A percentile compares a stretch with the other conserved stretches of the same genome.
Evolutionary conservation across 2,113 vertebrate species (phyloP).

Genomic region (Antechinus flavipes): DNA sequence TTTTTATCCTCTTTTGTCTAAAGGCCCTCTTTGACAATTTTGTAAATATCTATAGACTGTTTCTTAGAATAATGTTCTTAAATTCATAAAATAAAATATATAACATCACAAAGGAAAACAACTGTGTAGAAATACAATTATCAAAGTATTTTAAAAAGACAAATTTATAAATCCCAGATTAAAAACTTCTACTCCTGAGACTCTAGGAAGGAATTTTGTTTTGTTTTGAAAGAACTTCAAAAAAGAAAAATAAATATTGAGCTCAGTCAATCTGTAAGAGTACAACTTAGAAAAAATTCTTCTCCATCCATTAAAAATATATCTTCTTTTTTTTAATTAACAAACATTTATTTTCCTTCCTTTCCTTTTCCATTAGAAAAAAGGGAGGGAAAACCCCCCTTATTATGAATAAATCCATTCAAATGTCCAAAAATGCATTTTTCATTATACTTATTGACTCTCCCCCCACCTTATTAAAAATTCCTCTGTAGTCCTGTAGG

Average conservation of each 20-base stretch:
- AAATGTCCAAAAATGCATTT: not conserved
- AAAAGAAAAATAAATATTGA: not conserved
- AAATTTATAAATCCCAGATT: not conserved
- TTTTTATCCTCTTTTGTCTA: not conserved
- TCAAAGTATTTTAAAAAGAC: not conserved
- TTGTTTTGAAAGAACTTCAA: not conserved
- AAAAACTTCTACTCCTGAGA: not conserved
- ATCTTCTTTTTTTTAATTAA: not conserved
- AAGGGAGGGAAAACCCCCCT: not conserved
- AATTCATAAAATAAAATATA: not conserved
- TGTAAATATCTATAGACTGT: not conserved
- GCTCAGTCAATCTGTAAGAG: not conserved
- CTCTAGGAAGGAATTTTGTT: not conserved
- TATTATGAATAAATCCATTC: not conserved
- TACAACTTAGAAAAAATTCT: not conserved
- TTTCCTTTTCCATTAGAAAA: not conserved
- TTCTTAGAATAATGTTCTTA: not conserved
- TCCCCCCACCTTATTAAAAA: not conserved
- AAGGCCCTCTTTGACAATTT: not conserved
- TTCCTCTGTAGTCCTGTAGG: not conserved
- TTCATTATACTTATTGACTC: not conserved
- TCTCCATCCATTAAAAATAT: not conserved
- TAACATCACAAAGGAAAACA: not conserved
- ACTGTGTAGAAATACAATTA: not conserved
- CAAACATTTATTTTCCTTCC: not conserved